These are phyloP conservation scores for Nebria salina DNA, from an alignment of 2,888 invertebrate species.

Conservation along the genomic window DNA sequence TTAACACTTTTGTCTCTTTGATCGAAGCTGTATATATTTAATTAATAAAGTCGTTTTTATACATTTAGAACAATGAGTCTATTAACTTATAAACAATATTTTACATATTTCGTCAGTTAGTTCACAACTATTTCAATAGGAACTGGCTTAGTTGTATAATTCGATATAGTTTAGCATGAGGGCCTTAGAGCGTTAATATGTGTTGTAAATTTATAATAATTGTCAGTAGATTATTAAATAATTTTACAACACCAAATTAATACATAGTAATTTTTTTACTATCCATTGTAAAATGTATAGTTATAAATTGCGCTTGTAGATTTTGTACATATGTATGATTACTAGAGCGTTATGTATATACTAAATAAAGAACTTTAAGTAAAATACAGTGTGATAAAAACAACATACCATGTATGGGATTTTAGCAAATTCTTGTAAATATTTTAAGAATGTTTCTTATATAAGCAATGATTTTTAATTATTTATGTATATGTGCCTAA, in stretches of 20 bases:
- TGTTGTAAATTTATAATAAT: background rate
- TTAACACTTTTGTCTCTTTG: too few species aligned
- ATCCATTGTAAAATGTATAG: constrained; percentile 30
- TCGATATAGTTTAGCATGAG: background rate
- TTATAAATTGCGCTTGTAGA: constrained; percentile 35
- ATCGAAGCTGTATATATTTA: too few species aligned
- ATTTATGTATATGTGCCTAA: constrained; percentile 40
- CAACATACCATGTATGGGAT: constrained; percentile 35
- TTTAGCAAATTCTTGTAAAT: constrained; percentile 37
- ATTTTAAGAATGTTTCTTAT: constrained; percentile 27
- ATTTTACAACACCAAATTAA: background rate
- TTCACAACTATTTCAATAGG: background rate
- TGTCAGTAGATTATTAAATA: background rate
- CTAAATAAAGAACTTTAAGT: constrained; percentile 12
- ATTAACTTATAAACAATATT: too few species aligned
- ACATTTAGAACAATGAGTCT: too few species aligned
- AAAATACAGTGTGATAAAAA: constrained; percentile 40
- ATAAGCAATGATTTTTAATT: constrained; percentile 19
- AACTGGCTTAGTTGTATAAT: background rate
- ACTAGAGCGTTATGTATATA: constrained; percentile 44
- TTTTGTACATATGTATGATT: constrained; percentile 39
- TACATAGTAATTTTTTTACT: constrained; percentile 12
- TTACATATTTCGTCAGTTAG: too few species aligned
- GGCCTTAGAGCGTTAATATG: background rate
- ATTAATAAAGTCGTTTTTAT: too few species aligned